A percentile compares a stretch with the other conserved stretches of the same genome.
phyloP scores from a whole-genome alignment of 2,888 invertebrate genomes.

The Alentia gelatinosa region DNA sequence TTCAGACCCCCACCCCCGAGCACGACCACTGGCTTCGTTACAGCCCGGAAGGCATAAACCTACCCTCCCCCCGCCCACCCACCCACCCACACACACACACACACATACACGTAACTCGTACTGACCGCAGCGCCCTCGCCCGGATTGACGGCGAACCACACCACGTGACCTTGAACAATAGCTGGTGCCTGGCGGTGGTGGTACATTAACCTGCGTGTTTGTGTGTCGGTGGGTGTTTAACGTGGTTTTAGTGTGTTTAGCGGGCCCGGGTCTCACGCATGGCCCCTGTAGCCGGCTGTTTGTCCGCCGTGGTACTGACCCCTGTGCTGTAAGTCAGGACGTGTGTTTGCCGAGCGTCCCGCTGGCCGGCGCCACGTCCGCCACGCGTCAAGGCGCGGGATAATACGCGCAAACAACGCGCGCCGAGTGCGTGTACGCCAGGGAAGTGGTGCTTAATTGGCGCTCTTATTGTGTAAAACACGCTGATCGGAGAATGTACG shows the following conservation, averaged over 20 bases:
- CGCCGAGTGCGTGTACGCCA: no score
- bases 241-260: not conserved
- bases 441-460: no score
- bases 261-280: not conserved
- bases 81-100: not conserved
- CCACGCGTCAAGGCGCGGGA: no score
- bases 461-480: no score
- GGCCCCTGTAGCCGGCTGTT: not conserved
- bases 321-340: no score
- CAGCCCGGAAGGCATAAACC: no score
- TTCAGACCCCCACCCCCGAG: not conserved
- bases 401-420: no score
- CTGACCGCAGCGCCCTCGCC: not conserved
- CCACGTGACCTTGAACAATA: not conserved
- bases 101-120: not conserved
- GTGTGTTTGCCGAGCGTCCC: no score
- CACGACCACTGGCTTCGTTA: no score
- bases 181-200: not conserved
- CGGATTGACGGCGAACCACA: not conserved
- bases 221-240: no score
- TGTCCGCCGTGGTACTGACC: not conserved
- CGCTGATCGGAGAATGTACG: no score
- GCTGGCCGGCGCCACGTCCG: no score
- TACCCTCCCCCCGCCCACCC: not conserved
- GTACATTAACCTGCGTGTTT: not conserved